Percentiles rank a stretch among this genome's conserved stretches.
Evolutionary conservation across 2,113 vertebrate species (phyloP).

Genomic region (Cariama cristata): DNA sequence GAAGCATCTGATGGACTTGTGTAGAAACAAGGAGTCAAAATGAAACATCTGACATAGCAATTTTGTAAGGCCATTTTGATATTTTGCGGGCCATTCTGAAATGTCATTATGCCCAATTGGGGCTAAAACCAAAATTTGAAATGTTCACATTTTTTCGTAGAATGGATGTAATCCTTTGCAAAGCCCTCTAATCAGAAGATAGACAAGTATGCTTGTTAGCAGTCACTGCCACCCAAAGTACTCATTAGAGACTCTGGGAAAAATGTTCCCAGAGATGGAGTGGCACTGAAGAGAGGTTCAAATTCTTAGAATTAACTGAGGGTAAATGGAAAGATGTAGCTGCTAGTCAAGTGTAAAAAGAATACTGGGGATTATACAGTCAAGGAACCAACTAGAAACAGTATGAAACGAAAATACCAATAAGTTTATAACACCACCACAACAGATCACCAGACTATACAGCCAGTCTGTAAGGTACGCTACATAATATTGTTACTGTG

Average conservation of each 20-base stretch:
- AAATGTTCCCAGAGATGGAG: neutral
- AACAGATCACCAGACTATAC: neutral
- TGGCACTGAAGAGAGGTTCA: neutral
- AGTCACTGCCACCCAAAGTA: neutral
- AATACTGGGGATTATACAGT: fast-evolving
- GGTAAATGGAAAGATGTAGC: neutral
- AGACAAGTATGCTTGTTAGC: neutral
- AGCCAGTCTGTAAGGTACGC: neutral
- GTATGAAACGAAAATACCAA: neutral
- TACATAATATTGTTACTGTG: neutral
- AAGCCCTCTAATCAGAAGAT: neutral
- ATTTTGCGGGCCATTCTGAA: neutral
- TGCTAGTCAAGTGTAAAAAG: neutral
- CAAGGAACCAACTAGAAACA: neutral
- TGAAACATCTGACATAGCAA: neutral
- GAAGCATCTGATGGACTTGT: neutral
- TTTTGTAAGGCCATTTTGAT: neutral
- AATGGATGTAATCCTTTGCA: neutral
- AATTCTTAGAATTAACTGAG: neutral
- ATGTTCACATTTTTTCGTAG: neutral
- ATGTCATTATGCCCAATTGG: neutral
- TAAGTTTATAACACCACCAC: neutral
- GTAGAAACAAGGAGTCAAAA: neutral
- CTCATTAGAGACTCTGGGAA: neutral
- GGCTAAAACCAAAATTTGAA: neutral